These are phyloP conservation scores for Rhinichthys klamathensis DNA, from an alignment of 2,113 vertebrate genomes.

Conservation along the genomic window DNA sequence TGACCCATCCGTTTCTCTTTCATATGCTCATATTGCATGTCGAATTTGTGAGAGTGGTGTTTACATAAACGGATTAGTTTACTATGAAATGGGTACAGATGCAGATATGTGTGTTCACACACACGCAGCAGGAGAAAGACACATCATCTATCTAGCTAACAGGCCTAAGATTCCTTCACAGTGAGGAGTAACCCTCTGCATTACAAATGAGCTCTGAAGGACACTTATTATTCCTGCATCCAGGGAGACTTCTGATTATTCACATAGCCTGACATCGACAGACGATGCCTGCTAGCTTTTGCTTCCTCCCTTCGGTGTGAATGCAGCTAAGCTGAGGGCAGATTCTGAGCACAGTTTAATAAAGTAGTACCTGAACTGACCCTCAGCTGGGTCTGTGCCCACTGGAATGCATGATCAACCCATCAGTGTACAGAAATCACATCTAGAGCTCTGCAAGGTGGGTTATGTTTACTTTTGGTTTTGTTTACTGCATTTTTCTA, in stretches of 20 bases:
- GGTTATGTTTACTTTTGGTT: not conserved
- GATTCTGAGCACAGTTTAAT: not conserved
- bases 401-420: not conserved
- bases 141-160: constrained; percentile 39
- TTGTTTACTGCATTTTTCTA: constrained; percentile 8
- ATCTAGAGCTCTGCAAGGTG: not conserved
- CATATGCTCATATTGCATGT: not conserved
- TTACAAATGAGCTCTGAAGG: constrained; percentile 51
- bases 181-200: constrained; percentile 46
- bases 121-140: constrained; percentile 29
- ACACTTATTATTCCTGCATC: constrained; percentile 49
- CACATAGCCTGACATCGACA: constrained; percentile 27
- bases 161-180: constrained; percentile 45
- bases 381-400: constrained; percentile 8
- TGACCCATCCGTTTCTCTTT: not conserved
- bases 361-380: constrained; percentile 21
- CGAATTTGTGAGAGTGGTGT: not conserved
- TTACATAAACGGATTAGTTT: not conserved
- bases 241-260: constrained; percentile 45
- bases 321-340: not conserved
- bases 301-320: not conserved
- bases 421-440: not conserved
- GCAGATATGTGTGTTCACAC: constrained; percentile 9
- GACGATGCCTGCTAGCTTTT: not conserved
- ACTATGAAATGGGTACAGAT: constrained; percentile 13